phyloP scores from a whole-genome alignment of 2,797 vertebrate genomes.

The Muraenolepis orangiensis region DNA sequence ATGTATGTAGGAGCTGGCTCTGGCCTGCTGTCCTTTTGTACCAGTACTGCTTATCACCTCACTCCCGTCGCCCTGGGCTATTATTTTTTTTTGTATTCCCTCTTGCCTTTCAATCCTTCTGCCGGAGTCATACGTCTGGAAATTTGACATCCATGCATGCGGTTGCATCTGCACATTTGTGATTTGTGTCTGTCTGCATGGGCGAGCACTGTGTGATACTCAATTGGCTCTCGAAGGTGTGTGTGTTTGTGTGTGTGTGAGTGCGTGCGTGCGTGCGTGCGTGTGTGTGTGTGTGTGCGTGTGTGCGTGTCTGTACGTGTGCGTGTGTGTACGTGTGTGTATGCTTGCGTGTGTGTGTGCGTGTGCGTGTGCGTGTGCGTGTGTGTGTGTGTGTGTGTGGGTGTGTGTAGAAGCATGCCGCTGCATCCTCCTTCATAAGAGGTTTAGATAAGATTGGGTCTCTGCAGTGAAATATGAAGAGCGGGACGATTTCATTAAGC shows the following conservation, averaged over 20 bases:
- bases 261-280: too few relatives aligned
- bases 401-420: constrained; percentile 20
- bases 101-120: not conserved
- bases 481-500: constrained; percentile 57
- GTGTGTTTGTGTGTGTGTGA: not conserved
- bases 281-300: not conserved
- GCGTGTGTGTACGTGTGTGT: too few relatives aligned
- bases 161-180: constrained; percentile 13
- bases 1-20: not conserved
- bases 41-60: not conserved
- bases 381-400: constrained; percentile 27
- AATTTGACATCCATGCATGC: constrained; percentile 9
- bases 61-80: not conserved
- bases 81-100: too few relatives aligned
- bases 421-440: constrained; percentile 25
- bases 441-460: constrained; percentile 56
- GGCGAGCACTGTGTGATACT: not conserved
- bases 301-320: too few relatives aligned
- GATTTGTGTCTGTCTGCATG: constrained; percentile 27
- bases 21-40: not conserved
- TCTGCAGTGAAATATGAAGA: constrained; percentile 62
- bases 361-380: not conserved
- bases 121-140: constrained; percentile 41
- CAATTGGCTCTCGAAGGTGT: not conserved
- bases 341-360: too few relatives aligned